Evolutionary conservation across 2,113 vertebrate species (phyloP).

Genomic region (Anhinga rufa): DNA sequence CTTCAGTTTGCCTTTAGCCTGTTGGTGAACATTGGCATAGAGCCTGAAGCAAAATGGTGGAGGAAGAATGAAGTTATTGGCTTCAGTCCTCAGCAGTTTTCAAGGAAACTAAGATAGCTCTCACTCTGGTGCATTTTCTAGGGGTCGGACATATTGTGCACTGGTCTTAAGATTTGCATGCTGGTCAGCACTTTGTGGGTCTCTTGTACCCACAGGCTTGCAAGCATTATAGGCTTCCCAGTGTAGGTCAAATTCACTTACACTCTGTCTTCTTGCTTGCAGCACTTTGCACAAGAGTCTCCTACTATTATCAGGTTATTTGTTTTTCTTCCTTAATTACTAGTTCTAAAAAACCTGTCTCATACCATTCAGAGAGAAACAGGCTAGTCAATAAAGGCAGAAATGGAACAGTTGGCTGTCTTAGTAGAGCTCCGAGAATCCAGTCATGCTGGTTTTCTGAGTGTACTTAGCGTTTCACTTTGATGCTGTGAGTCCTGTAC

Average conservation of each 20-base stretch:
- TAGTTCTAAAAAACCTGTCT: neutral
- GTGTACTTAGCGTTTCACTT: neutral
- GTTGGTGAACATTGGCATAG: neutral
- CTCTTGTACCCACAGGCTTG: neutral
- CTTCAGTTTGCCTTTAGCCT: neutral
- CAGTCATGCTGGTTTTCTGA: constrained; percentile 7
- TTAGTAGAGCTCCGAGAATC: neutral
- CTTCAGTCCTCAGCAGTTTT: neutral
- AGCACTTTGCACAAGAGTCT: neutral
- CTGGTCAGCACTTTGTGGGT: neutral
- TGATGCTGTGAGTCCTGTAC: neutral
- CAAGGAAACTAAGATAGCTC: neutral
- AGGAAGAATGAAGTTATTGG: neutral
- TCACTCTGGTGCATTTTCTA: neutral
- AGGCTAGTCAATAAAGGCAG: neutral
- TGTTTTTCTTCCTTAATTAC: neutral
- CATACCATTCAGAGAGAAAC: neutral
- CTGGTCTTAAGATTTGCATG: neutral
- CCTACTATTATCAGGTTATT: neutral
- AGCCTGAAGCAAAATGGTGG: neutral
- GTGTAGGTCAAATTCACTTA: neutral
- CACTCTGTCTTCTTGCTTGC: neutral
- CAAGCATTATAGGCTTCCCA: neutral
- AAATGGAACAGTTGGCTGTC: neutral
- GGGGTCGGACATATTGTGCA: neutral